phyloP scores from a whole-genome alignment of 2,113 vertebrate genomes.

The Andinoacara biseriatus region DNA sequence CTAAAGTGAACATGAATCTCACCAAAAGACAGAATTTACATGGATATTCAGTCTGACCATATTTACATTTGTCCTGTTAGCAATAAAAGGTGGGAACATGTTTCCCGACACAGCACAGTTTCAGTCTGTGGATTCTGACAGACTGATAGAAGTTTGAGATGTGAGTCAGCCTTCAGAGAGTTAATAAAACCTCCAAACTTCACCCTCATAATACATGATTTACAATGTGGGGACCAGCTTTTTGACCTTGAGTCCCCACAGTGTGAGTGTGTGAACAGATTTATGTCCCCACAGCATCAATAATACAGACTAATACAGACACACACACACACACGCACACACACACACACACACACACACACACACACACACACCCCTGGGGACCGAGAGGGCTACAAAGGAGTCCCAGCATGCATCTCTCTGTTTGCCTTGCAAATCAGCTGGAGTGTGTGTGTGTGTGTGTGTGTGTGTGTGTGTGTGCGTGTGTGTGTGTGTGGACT shows the following conservation, averaged over 20 bases:
- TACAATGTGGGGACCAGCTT: neutral
- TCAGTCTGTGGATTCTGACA: neutral
- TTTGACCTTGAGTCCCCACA: neutral
- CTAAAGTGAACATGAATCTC: too few relatives aligned
- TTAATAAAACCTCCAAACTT: neutral
- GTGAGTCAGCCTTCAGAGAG: neutral
- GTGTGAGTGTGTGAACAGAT: neutral
- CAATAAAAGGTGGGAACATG: neutral
- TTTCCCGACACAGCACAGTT: neutral
- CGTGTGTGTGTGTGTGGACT: neutral
- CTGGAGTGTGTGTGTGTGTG: neutral
- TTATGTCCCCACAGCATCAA: neutral
- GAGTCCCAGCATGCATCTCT: slow-evolving; percentile 57
- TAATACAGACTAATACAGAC: neutral
- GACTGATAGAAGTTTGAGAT: too few relatives aligned
- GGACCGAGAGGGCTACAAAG: slow-evolving; percentile 18
- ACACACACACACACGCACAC: neutral
- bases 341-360: neutral
- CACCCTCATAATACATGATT: neutral
- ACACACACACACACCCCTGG: neutral
- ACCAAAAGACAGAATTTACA: too few relatives aligned
- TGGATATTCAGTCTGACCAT: neutral
- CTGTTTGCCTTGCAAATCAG: neutral
- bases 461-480: slow-evolving; percentile 13
- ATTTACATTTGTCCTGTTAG: neutral